Conservation (phyloP, 2,888 invertebrate species). For the Carabus problematicus region DNA sequence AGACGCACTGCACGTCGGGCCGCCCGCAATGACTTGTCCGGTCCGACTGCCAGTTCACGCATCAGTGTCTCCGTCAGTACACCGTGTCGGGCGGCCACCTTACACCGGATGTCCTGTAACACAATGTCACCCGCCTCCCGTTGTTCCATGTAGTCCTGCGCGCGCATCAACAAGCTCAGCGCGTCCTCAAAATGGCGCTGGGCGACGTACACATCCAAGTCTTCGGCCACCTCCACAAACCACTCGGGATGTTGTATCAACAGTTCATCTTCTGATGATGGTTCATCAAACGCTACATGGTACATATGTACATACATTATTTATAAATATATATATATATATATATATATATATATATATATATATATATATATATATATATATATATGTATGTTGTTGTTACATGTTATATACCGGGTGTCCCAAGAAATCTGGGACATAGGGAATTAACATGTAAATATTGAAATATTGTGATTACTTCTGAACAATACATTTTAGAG, state of each 20-base stretch:
- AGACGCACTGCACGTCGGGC: constrained; percentile 84
- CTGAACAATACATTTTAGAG: too few relatives aligned
- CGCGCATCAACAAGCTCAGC: constrained; percentile 78
- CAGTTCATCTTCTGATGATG: constrained; percentile 53
- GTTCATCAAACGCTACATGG: constrained; percentile 57
- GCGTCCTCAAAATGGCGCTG: constrained; percentile 96
- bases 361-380: too few relatives aligned
- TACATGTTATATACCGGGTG: too few relatives aligned
- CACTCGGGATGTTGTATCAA: constrained; percentile 74
- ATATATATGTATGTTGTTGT: too few relatives aligned
- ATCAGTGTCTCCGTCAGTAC: constrained; percentile 85
- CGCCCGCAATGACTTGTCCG: constrained; percentile 88
- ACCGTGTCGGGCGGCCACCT: constrained; percentile 75
- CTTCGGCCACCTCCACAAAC: constrained; percentile 90
- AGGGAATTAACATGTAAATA: too few relatives aligned
- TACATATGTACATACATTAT: constrained; percentile 14
- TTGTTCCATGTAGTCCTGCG: constrained; percentile 64
- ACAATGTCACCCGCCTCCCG: constrained; percentile 54
- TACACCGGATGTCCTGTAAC: constrained; percentile 61
- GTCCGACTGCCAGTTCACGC: constrained; percentile 87
- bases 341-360: constrained; percentile 18
- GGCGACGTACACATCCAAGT: constrained; percentile 92
- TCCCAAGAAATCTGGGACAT: too few relatives aligned
- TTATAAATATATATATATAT: too few relatives aligned
- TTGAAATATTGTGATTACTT: too few relatives aligned